A percentile compares a stretch with the other conserved stretches of the same genome.
phyloP scores from a whole-genome alignment of 2,113 vertebrate genomes.

The Equus przewalskii region DNA sequence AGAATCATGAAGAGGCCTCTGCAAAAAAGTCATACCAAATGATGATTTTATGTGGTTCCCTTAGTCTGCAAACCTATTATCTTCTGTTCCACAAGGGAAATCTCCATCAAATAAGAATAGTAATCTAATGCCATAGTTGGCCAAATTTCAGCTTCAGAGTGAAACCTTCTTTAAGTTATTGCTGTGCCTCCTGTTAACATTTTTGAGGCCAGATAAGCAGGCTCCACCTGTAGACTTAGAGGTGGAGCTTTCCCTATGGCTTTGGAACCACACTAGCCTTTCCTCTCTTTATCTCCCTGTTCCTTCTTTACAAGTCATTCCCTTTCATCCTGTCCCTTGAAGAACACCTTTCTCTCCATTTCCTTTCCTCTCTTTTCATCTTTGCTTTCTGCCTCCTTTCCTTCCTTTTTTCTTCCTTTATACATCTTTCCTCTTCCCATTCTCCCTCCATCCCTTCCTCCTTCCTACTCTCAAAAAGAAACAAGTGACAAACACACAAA shows the following conservation, averaged over 20 bases:
- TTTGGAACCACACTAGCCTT: not conserved
- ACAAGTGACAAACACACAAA: not conserved
- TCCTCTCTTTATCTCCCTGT: fast-evolving
- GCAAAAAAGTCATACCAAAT: not conserved
- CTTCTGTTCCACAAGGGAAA: not conserved
- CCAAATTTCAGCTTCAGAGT: not conserved
- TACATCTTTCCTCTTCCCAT: not conserved
- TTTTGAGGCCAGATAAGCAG: not conserved
- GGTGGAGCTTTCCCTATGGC: not conserved
- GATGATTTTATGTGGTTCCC: not conserved
- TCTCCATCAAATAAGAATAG: not conserved
- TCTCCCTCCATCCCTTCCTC: not conserved
- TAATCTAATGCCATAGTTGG: not conserved
- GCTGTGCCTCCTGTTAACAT: fast-evolving
- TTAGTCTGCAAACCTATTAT: not conserved
- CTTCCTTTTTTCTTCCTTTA: not conserved
- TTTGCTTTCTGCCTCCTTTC: not conserved
- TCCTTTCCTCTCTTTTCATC: not conserved
- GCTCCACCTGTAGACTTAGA: not conserved
- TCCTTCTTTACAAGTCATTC: not conserved
- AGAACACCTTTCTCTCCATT: not conserved
- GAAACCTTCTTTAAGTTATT: not conserved
- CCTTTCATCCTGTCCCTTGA: fast-evolving
- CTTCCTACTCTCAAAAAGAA: not conserved
- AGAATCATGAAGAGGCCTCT: not conserved